A percentile compares a stretch with the other conserved stretches of the same genome.
phyloP scores from a whole-genome alignment of 2,888 invertebrate species.

The Luperina testacea region DNA sequence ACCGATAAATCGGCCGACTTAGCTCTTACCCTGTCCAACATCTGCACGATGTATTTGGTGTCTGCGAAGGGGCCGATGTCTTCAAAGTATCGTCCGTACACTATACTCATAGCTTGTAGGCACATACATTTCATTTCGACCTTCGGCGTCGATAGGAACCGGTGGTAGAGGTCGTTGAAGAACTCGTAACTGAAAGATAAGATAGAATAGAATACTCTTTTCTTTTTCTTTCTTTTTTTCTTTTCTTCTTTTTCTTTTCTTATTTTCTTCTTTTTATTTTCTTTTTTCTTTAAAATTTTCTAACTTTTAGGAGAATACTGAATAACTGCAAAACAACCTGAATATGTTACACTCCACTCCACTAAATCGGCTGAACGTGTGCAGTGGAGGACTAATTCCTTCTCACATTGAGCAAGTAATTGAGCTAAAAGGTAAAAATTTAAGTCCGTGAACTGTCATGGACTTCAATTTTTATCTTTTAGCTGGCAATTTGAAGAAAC shows the following conservation, averaged over 20 bases:
- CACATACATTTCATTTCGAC: conserved; percentile 99
- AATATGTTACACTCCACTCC: background rate
- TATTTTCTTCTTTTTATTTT: too few species aligned
- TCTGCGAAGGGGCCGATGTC: conserved; percentile 99
- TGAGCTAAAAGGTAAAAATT: too few species aligned
- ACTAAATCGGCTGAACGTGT: background rate
- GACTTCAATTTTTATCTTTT: too few species aligned
- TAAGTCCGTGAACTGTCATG: too few species aligned
- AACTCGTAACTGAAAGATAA: conserved; percentile 94
- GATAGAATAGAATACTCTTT: too few species aligned
- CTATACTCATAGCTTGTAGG: conserved; percentile 99
- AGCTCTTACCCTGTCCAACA: conserved; percentile 95
- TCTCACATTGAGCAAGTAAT: background rate
- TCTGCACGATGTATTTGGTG: conserved; percentile 98
- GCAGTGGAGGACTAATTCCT: background rate
- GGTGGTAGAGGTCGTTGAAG: conserved; percentile 99
- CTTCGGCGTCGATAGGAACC: conserved; percentile 97
- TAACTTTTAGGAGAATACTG: background rate
- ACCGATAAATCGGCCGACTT: background rate
- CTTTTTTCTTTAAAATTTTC: conserved; percentile 4
- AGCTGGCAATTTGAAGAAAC: background rate
- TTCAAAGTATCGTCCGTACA: conserved; percentile 98
- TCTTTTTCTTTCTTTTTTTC: too few species aligned
- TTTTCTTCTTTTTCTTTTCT: too few species aligned
- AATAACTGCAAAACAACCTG: background rate